These are phyloP conservation scores for Recurvirostra avosetta DNA, from an alignment of 2,113 vertebrate species.

Conservation along the genomic window DNA sequence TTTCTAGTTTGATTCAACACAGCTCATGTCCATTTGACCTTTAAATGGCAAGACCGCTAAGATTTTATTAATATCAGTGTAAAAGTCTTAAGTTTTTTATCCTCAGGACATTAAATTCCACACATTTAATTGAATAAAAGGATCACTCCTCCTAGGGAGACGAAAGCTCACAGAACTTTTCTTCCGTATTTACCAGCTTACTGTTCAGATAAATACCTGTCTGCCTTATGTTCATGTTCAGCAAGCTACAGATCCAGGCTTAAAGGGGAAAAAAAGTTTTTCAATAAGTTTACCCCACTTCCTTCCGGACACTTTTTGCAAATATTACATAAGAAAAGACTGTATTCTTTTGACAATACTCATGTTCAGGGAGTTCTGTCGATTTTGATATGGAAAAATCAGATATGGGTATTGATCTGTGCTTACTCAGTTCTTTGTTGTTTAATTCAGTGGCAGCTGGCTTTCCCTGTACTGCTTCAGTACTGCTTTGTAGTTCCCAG, in stretches of 20 bases:
- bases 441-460: neutral
- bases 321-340: neutral
- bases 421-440: neutral
- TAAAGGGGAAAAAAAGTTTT: neutral
- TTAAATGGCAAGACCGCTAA: slow-evolving; percentile 21
- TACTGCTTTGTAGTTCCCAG: neutral
- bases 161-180: neutral
- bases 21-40: neutral
- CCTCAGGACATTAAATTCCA: neutral
- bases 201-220: neutral
- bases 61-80: neutral
- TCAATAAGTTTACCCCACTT: neutral
- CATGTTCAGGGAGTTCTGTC: neutral
- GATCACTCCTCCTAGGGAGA: neutral
- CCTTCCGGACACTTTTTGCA: neutral
- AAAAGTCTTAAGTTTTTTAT: neutral
- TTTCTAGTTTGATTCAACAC: neutral
- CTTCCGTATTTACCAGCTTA: neutral
- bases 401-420: slow-evolving; percentile 15
- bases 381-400: slow-evolving; percentile 24
- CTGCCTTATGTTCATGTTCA: neutral
- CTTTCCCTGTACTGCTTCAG: neutral
- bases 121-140: neutral
- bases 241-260: neutral
- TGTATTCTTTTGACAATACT: neutral